Percentiles rank a stretch among this genome's conserved stretches.
phyloP scores from a whole-genome alignment of 2,797 vertebrate genomes.

The Halcyon smyrnensis region DNA sequence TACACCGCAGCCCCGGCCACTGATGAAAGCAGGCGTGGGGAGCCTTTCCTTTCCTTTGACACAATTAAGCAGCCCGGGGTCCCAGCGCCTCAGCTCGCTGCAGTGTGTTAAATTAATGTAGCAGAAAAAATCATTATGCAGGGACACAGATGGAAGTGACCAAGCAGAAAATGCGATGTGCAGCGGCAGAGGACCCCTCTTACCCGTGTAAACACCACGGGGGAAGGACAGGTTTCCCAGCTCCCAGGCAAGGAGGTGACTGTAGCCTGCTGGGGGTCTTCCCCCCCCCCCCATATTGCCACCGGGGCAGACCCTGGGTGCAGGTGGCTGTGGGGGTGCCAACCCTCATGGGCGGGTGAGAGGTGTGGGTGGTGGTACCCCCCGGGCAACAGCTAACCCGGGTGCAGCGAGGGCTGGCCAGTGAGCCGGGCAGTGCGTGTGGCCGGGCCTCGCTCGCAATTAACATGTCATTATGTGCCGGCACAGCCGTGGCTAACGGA shows the following conservation, averaged over 20 bases:
- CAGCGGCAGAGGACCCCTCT: conserved; percentile 66
- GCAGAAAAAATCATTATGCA: conserved; percentile 89
- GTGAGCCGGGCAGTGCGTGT: not conserved
- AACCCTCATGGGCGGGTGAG: not conserved
- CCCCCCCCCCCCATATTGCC: accelerated
- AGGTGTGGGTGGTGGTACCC: not conserved
- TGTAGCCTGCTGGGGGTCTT: not conserved
- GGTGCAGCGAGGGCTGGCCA: not conserved
- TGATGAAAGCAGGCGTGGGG: conserved; percentile 47
- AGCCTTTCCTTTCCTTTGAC: conserved; percentile 72
- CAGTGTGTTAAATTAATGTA: conserved; percentile 87
- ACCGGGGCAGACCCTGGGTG: accelerated
- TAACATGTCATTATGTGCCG: conserved; percentile 68
- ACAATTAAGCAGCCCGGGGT: conserved; percentile 83
- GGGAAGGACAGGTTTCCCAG: conserved; percentile 49
- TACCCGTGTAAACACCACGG: conserved; percentile 69
- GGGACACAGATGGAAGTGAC: conserved; percentile 86
- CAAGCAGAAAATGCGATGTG: conserved; percentile 82
- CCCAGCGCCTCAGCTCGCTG: conserved; percentile 79
- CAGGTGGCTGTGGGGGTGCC: accelerated
- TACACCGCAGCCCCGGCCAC: not conserved
- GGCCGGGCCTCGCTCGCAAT: not conserved
- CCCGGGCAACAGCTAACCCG: not conserved
- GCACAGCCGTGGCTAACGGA: conserved; percentile 54
- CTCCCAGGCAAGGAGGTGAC: conserved; percentile 8